phyloP scores from a whole-genome alignment of 2,797 vertebrate genomes.

The Acipenser transmontanus region DNA sequence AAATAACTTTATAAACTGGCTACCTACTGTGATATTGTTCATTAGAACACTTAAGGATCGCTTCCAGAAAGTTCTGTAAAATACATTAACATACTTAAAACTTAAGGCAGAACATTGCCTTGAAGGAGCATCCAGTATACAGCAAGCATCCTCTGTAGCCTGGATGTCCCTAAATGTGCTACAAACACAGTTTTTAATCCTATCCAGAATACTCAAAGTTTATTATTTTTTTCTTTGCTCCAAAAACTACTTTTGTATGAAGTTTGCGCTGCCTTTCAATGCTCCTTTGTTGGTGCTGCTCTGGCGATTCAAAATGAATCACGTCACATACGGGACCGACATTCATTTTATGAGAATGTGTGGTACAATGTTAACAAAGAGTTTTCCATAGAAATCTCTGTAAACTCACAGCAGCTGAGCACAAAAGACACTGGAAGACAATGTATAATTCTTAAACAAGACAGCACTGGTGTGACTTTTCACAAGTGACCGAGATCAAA shows the following conservation, averaged over 20 bases:
- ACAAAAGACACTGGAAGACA: neutral
- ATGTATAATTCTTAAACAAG: neutral
- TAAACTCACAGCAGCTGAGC: neutral
- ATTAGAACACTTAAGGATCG: too few relatives aligned
- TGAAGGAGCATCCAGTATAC: too few relatives aligned
- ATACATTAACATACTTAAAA: too few relatives aligned
- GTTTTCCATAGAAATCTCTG: neutral
- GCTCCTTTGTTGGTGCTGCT: slow-evolving; percentile 4
- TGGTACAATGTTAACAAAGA: neutral
- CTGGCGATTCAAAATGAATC: slow-evolving; percentile 5
- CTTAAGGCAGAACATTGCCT: too few relatives aligned
- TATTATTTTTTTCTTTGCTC: too few relatives aligned
- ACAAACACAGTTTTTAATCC: too few relatives aligned
- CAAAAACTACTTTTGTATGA: slow-evolving; percentile 6
- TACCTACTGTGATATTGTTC: too few relatives aligned
- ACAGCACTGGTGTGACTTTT: neutral
- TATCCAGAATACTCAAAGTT: too few relatives aligned
- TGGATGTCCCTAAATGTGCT: too few relatives aligned
- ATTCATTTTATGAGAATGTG: neutral
- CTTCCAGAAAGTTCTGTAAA: too few relatives aligned
- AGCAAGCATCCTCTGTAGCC: too few relatives aligned
- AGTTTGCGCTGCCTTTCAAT: slow-evolving; percentile 1
- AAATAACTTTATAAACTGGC: too few relatives aligned
- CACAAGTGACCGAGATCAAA: neutral
- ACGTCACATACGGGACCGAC: neutral